Evolutionary conservation across 2,888 invertebrate genomes (phyloP), one percentile per base, ranked within the genome.

Genomic region (Diarsia rubi): DNA sequence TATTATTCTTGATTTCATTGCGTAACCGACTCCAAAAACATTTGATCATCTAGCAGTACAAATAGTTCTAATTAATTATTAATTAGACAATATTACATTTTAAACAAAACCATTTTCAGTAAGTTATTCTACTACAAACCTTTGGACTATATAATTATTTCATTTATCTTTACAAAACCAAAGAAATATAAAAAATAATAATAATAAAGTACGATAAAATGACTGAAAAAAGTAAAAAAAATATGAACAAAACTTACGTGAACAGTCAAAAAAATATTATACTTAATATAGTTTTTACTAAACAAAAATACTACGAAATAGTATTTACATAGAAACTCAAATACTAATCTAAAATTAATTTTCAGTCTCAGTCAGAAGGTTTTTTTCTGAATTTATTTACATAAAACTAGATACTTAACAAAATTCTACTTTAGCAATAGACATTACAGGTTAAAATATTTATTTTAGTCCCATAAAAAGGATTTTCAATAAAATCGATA

Each of bases 301-400:
- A 14, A 45, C 12, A 62, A 60, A 49, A 44, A 57, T 21, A 69
- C 62, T 69, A 82, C n/a, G 66, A 67, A 44, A 62, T 78, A 62
- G 47, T 87, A 86, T 83, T 79, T 87, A 86, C 85, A 86, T 31
- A 78, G 64, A 66, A 24, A 52, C 59, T 70, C 67, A 86, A 80
- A 77, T 65, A 71, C 65, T 84, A 80, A 75, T 79, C 83, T 86
- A 85, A 86, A 86, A 76, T 85, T 84, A 84, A 82, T 79, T 77
- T 75, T 86, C 86, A 86, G 86, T 86, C 86, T 86, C 86, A 87
- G 75, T 86, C 77, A 86, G 85, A 85, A 86, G 81, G 79, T 71
- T 73, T 82, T 82, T 54, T 77, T 81, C 87, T 76, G 80, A 82
- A 83, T 69, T 82, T 82, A 82, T 85, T 79, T 79, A 74, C 75